These are phyloP conservation scores for Platichthys flesus DNA, from an alignment of 2,113 vertebrate species.

Conservation along the genomic window DNA sequence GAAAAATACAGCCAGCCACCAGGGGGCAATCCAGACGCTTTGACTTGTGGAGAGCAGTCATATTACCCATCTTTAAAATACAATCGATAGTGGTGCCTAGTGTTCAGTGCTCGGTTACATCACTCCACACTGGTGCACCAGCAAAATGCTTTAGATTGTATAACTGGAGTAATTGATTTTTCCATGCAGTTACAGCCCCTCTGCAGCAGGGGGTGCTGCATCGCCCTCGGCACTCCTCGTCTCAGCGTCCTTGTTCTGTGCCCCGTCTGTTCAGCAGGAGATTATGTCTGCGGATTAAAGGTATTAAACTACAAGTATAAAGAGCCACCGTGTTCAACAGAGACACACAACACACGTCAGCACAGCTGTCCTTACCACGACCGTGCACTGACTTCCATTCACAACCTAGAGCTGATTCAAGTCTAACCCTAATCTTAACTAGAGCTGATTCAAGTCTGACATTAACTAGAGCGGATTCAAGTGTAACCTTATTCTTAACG, in stretches of 20 bases:
- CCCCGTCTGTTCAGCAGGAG: neutral
- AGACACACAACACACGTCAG: neutral
- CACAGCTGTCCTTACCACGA: neutral
- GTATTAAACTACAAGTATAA: neutral
- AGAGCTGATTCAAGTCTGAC: too few species aligned
- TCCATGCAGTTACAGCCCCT: neutral
- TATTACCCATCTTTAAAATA: neutral
- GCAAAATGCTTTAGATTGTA: neutral
- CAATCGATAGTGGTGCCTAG: neutral
- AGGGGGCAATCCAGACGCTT: neutral
- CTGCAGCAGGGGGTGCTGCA: neutral
- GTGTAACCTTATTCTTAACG: too few species aligned
- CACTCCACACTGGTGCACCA: too few species aligned
- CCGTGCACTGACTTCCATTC: neutral
- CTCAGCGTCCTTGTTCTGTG: neutral
- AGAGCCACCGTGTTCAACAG: neutral
- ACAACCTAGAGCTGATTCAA: too few species aligned
- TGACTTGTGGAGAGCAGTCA: neutral
- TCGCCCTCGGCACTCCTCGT: neutral
- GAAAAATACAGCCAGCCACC: neutral
- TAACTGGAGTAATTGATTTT: neutral
- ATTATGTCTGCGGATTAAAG: neutral
- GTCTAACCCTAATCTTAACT: too few species aligned
- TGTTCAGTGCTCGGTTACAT: too few species aligned
- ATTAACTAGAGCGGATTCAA: too few species aligned